A percentile compares a stretch with the other conserved stretches of the same genome.
phyloP scores from a whole-genome alignment of 2,797 vertebrate species.

The Sternarchorhynchus goeldii region DNA sequence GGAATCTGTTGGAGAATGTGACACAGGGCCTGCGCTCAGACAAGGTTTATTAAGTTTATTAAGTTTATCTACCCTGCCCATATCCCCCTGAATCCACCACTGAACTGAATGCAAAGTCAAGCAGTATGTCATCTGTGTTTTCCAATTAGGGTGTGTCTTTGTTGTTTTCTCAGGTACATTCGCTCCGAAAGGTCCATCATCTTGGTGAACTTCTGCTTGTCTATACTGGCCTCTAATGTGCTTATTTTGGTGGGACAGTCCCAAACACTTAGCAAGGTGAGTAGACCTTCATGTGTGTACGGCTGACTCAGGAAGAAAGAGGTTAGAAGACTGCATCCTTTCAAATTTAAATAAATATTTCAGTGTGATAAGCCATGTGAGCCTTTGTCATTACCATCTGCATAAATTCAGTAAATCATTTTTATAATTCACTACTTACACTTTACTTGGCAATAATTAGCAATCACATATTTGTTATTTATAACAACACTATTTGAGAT shows the following conservation, averaged over 20 bases:
- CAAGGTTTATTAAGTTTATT: too few relatives aligned
- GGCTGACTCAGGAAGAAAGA: neutral
- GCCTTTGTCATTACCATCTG: neutral
- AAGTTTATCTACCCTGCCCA: too few relatives aligned
- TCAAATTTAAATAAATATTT: neutral
- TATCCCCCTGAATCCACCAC: too few relatives aligned
- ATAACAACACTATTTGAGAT: neutral
- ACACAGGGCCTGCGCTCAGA: too few relatives aligned
- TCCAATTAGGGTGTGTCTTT: neutral
- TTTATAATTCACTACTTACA: neutral
- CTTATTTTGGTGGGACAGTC: slow-evolving; percentile 98
- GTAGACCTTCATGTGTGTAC: slow-evolving; percentile 37
- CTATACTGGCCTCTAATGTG: slow-evolving; percentile 96
- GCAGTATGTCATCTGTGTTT: neutral
- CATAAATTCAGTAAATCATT: neutral
- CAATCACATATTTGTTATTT: slow-evolving; percentile 4
- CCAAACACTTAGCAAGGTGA: slow-evolving; percentile 97
- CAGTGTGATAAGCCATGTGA: too few relatives aligned
- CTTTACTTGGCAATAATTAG: neutral
- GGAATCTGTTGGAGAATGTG: too few relatives aligned
- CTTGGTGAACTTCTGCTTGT: slow-evolving; percentile 96
- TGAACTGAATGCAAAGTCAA: too few relatives aligned
- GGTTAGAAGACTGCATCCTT: neutral
- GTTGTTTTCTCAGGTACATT: slow-evolving; percentile 82
- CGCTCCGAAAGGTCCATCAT: slow-evolving; percentile 98